Conservation (phyloP, 2,113 vertebrate genomes). For the Gobiocypris rarus region DNA sequence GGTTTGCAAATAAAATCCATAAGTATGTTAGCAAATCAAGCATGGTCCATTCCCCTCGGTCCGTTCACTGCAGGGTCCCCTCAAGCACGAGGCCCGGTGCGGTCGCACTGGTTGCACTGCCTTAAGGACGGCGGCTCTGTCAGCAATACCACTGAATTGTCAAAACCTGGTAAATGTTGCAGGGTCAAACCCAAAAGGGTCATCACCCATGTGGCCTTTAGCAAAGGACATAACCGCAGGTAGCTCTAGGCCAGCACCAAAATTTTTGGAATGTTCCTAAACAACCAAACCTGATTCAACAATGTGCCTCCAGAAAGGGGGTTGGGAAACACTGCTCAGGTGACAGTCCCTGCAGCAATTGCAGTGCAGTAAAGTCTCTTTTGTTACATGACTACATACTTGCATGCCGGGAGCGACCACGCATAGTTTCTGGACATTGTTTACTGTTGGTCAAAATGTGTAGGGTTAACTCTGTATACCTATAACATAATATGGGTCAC, state of each 20-base stretch:
- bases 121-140: too few species aligned
- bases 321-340: not conserved
- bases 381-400: not conserved
- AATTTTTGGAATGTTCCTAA: too few species aligned
- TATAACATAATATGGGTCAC: not conserved
- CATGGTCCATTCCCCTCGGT: too few species aligned
- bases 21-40: not conserved
- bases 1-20: not conserved
- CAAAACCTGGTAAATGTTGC: not conserved
- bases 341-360: not conserved
- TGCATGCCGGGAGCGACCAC: not conserved
- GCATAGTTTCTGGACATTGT: not conserved
- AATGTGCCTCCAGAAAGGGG: not conserved
- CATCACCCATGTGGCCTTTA: not conserved
- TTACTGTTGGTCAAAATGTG: not conserved
- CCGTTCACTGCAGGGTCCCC: too few species aligned
- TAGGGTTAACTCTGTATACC: not conserved
- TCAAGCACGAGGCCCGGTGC: too few species aligned
- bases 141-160: not conserved
- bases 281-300: not conserved
- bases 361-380: not conserved
- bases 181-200: not conserved
- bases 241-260: not conserved
- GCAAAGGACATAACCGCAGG: not conserved
- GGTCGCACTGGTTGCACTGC: too few species aligned